phyloP scores from a whole-genome alignment of 2,888 invertebrate species.

The Trichogramma dendrolimi region DNA sequence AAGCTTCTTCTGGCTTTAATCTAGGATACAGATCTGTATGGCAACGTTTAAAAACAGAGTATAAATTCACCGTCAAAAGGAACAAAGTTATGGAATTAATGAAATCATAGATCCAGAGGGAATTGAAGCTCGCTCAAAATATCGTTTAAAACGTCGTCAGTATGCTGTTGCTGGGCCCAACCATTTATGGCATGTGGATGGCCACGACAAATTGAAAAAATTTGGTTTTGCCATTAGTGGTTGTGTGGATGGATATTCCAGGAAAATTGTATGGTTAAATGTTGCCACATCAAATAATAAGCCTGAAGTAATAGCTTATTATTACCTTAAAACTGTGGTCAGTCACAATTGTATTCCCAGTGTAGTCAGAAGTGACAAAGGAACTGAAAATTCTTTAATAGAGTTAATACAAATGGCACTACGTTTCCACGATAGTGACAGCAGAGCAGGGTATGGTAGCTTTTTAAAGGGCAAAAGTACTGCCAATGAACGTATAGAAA shows the following conservation, averaged over 20 bases:
- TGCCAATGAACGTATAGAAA: conserved; percentile 5
- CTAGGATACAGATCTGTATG: conserved; percentile 3
- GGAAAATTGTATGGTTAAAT: conserved; percentile 1
- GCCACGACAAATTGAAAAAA: not conserved
- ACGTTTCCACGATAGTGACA: not conserved
- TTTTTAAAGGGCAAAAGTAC: conserved; percentile 7
- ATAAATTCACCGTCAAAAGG: not conserved
- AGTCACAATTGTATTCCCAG: not conserved
- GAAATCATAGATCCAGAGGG: conserved; percentile 6
- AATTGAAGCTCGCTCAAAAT: not conserved
- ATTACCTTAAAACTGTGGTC: not conserved
- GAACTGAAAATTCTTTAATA: conserved; percentile 4
- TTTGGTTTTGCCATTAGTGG: conserved; percentile 6
- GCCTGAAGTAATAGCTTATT: no score
- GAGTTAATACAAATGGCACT: conserved; percentile 3
- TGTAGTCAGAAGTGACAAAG: conserved; percentile 2
- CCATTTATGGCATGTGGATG: conserved; percentile 4
- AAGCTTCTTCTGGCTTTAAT: not conserved
- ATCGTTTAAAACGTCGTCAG: not conserved
- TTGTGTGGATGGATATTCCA: conserved; percentile 3
- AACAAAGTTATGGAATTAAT: not conserved
- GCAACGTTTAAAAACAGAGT: not conserved
- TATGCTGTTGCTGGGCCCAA: conserved; percentile 9
- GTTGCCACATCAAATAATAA: no score
- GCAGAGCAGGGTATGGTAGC: not conserved